phyloP scores from a whole-genome alignment of 2,113 vertebrate species.

The Scatophagus argus region DNA sequence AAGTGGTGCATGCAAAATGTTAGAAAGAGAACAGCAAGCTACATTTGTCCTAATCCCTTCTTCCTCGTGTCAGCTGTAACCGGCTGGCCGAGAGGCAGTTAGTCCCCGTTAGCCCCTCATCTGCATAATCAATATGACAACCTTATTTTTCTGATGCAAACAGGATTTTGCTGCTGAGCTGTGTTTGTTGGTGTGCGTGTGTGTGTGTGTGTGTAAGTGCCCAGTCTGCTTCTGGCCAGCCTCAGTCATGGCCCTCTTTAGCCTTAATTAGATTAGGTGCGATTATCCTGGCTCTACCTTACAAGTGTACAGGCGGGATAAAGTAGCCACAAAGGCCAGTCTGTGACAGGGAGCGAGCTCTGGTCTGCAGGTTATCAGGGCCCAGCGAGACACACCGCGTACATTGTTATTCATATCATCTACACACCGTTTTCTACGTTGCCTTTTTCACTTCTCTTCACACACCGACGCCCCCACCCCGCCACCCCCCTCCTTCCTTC shows the following conservation, averaged over 20 bases:
- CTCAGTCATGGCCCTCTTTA: slow-evolving; percentile 98
- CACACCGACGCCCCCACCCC: slow-evolving; percentile 6
- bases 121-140: slow-evolving; percentile 99
- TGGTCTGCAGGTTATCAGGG: slow-evolving; percentile 79
- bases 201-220: slow-evolving; percentile 51
- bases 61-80: slow-evolving; percentile 89
- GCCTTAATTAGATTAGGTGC: slow-evolving; percentile 98
- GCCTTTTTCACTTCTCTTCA: slow-evolving; percentile 68
- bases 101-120: slow-evolving; percentile 88
- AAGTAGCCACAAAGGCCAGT: slow-evolving; percentile 95
- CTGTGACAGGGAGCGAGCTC: slow-evolving; percentile 85
- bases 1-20: slow-evolving; percentile 51
- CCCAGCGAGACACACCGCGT: slow-evolving; percentile 70
- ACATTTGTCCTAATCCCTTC: slow-evolving; percentile 77
- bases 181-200: slow-evolving; percentile 80
- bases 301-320: slow-evolving; percentile 98
- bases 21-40: slow-evolving; percentile 63
- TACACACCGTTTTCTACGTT: slow-evolving; percentile 62
- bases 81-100: slow-evolving; percentile 87
- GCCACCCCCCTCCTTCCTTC: not conserved
- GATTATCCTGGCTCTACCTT: slow-evolving; percentile 99
- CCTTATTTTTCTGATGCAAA: slow-evolving; percentile 99
- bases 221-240: slow-evolving; percentile 86
- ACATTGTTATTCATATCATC: slow-evolving; percentile 85
- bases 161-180: slow-evolving; percentile 95